Percentiles rank a stretch among this genome's conserved stretches.
phyloP scores from a whole-genome alignment of 2,113 vertebrate genomes.

The Chaetura pelagica region DNA sequence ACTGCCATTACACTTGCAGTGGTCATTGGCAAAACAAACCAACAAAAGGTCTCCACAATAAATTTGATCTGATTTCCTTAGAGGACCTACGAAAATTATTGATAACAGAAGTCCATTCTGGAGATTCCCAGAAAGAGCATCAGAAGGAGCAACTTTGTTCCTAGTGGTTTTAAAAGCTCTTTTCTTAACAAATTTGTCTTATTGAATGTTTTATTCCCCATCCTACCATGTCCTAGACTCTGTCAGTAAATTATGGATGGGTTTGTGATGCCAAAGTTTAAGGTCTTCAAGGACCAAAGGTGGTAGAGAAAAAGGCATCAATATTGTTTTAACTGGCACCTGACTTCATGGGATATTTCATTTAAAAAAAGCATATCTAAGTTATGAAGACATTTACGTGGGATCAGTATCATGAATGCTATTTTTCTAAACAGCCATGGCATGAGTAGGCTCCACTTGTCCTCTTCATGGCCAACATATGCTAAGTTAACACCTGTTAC shows the following conservation, averaged over 20 bases:
- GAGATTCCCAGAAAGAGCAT: not conserved
- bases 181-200: not conserved
- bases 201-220: not conserved
- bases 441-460: conserved; percentile 27
- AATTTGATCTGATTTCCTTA: not conserved
- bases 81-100: not conserved
- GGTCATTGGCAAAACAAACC: too few species aligned
- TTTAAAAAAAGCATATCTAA: not conserved
- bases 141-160: not conserved
- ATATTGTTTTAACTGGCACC: conserved; percentile 12
- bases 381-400: conserved; percentile 12
- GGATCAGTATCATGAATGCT: conserved; percentile 1
- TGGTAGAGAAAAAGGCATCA: not conserved
- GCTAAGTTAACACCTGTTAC: conserved; percentile 33
- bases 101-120: not conserved
- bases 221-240: not conserved
- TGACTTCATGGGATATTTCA: conserved; percentile 21
- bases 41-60: not conserved
- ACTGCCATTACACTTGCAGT: not conserved
- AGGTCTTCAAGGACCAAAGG: conserved; percentile 33
- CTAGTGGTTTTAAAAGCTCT: not conserved
- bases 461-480: conserved; percentile 23
- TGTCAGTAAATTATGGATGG: conserved; percentile 29
- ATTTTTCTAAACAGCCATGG: conserved; percentile 8
- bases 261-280: not conserved